Base-by-base conservation (phyloP, 1,140 invertebrate species). In the Zaprionus lachaisei region DNA sequence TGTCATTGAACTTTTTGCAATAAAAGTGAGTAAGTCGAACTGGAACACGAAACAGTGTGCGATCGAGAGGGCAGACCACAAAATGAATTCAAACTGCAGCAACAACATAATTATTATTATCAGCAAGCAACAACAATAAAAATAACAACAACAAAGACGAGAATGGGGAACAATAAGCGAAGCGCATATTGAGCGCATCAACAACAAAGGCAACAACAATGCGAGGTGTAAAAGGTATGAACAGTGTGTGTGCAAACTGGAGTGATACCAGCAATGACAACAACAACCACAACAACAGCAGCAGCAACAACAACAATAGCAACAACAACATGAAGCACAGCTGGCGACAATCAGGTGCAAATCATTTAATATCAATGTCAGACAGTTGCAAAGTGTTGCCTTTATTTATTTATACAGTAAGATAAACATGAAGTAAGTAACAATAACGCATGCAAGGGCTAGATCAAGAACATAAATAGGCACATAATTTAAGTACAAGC, bases 1-100 rank as follows among this genome's bases (percentile, higher is more conserved):
- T 89, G 85, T 89, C 85, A 89, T 85, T 89, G 85, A 89, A 89
- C 85, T 89, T 90, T 85, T 89, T 58, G 83, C 79, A 84, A 72
- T 72, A 78, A 77, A 83, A 77, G 69, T 68, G 80, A 80, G 72
- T 82, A 79, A 82, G 66, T 55, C 76, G 66, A 73, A 77, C 37
- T 75, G 66, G 73, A 76, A 76, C 55, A 72, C 72, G 37, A 70
- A 54, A 61, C 58, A 11, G 51, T 34, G 72, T 54, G 62, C 49
- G 55, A 79, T 57, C 61, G 47, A 75, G 51, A 65, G 9, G 24
- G 12, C n/a, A 17, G 26, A 14, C 5, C 28, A 51, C 55, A 68
- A 22, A 60, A 67, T 41, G 56, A 57, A 55, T 41, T 49, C 63
- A 67, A 49, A 72, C 22, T 58, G 69, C 37, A 61, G 28, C 54